phyloP scores from a whole-genome alignment of 2,797 vertebrate genomes.

The Enteromius anoplus region DNA sequence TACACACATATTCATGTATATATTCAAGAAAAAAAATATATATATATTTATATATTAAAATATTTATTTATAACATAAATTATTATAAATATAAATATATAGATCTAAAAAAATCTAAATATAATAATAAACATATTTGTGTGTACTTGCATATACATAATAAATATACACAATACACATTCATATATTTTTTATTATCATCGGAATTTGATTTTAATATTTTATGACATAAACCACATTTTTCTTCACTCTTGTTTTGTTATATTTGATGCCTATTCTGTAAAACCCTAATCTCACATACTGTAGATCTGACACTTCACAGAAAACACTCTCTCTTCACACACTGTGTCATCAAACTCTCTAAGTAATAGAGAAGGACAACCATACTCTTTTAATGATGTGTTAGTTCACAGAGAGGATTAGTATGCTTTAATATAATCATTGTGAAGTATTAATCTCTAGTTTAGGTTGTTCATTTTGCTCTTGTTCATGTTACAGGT shows the following conservation, averaged over 20 bases:
- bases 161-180: too few species aligned
- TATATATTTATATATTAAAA: too few species aligned
- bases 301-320: constrained; percentile 11
- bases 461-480: constrained; percentile 40
- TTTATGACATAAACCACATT: constrained; percentile 23
- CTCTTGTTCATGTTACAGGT: constrained; percentile 80
- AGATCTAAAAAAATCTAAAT: too few species aligned
- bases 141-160: too few species aligned
- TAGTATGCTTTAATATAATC: constrained; percentile 3
- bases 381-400: neutral
- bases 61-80: too few species aligned
- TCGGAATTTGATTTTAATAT: constrained; percentile 12
- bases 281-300: constrained; percentile 16
- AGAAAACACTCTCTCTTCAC: neutral
- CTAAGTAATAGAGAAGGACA: constrained; percentile 17
- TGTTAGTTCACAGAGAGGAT: neutral
- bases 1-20: too few species aligned
- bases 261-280: constrained; percentile 1
- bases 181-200: neutral
- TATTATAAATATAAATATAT: too few species aligned
- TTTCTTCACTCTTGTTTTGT: constrained; percentile 12
- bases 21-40: too few species aligned
- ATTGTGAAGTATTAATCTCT: neutral
- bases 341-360: neutral
- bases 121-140: too few species aligned